Evolutionary conservation across 1,140 invertebrate genomes (phyloP), one percentile per base, ranked within the genome.

Genomic region (Eufriesea mexicana): DNA sequence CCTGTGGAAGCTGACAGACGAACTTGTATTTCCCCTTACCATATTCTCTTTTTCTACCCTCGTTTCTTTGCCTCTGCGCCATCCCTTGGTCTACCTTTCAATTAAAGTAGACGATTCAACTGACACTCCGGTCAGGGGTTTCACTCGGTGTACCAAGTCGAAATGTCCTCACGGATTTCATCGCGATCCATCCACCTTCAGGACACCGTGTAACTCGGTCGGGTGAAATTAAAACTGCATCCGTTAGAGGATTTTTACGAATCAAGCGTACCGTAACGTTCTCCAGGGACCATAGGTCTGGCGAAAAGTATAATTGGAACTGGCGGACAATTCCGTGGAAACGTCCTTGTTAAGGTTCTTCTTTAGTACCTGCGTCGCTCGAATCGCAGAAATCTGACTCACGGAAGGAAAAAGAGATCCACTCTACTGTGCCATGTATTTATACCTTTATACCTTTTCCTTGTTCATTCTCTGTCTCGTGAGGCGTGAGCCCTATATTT

Each of bases 291-390:
- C 2, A 51, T 51, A 51, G 12, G 12, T 16, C 14, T 47, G 35
- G 20, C 42, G 35, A 61, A 51, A 75, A 28, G 59, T 51, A 75
- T 75, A 75, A 75, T 75, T 75, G 73, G 57, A 62, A 64, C 73
- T n/a, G 59, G 25, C 42, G 59, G 45, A 75, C 45, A 75, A 62
- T 75, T 49, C 73, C 47, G 49, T 51, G 35, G 4, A 35, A 35
- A 35, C 4, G 35, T 35, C 35, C 35, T 35, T 35, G 35, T 35
- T 35, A 35, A 35, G 35, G 35, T 35, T 35, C 35, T 35, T 35
- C 35, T 35, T 35, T 4, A 4, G 35, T 4, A 4, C 35, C 35
- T 35, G 35, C 4, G 35, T 35, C n/a, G n/a, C n/a, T n/a, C n/a
- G n/a, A n/a, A n/a, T n/a, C n/a, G n/a, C n/a, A n/a, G n/a, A n/a